A percentile compares a stretch with the other conserved stretches of the same genome.
phyloP scores from a whole-genome alignment of 1,140 invertebrate species.

The Camponotus pennsylvanicus region DNA sequence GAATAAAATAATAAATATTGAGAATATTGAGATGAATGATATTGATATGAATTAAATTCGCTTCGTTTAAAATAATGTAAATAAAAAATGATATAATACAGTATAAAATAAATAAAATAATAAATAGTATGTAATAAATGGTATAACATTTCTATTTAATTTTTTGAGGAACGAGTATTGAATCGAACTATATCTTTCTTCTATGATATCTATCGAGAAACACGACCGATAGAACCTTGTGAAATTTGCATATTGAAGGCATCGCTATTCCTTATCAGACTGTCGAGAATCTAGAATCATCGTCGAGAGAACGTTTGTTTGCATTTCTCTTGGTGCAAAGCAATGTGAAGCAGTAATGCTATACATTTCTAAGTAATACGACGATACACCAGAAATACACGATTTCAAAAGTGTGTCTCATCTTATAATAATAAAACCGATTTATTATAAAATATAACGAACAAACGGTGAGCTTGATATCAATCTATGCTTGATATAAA shows the following conservation, averaged over 20 bases:
- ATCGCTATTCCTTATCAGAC: slow-evolving; percentile 63
- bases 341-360: slow-evolving; percentile 8
- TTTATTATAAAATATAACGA: background rate
- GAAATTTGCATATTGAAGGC: slow-evolving; percentile 68
- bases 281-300: slow-evolving; percentile 58
- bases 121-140: background rate
- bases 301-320: slow-evolving; percentile 47
- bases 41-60: background rate
- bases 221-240: slow-evolving; percentile 37
- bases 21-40: background rate
- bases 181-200: background rate
- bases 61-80: too few relatives aligned
- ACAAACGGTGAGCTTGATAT: background rate
- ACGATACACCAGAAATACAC: background rate
- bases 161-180: background rate
- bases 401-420: background rate
- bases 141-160: background rate
- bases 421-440: background rate
- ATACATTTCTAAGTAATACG: slow-evolving; percentile 25
- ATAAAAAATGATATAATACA: too few relatives aligned
- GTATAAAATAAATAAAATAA: too few relatives aligned
- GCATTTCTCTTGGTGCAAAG: slow-evolving; percentile 48
- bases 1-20: background rate
- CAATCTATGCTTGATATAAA: background rate
- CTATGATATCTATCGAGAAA: slow-evolving; percentile 1